Evolutionary conservation across 2,888 invertebrate genomes (phyloP).

Genomic region (Aphodius sticticus): DNA sequence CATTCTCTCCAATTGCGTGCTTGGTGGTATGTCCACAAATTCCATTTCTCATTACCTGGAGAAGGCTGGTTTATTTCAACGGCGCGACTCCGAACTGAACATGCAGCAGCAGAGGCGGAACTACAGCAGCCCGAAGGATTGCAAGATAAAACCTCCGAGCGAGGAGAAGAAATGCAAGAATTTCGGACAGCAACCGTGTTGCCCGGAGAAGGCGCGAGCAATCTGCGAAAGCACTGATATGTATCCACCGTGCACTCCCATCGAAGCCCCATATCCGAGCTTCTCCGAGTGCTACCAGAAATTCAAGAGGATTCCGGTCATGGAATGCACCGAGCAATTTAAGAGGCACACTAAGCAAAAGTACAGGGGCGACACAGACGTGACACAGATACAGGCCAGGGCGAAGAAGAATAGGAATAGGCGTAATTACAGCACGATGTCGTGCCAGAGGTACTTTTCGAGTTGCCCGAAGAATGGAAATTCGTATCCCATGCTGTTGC

Average conservation of each 20-base stretch:
- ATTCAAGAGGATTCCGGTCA: slow-evolving; percentile 36
- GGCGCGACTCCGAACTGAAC: background rate
- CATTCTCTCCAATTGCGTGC: background rate
- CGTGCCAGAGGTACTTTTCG: slow-evolving; percentile 21
- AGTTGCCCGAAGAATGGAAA: slow-evolving; percentile 18
- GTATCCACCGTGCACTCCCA: slow-evolving; percentile 33
- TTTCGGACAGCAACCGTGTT: slow-evolving; percentile 27
- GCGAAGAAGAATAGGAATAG: slow-evolving; percentile 18
- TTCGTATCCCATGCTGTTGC: slow-evolving; percentile 22
- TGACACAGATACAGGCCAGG: background rate
- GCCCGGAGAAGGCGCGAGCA: slow-evolving; percentile 33
- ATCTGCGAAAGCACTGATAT: slow-evolving; percentile 23
- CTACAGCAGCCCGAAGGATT: slow-evolving; percentile 6
- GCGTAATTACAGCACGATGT: slow-evolving; percentile 18
- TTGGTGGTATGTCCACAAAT: background rate
- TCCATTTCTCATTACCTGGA: background rate
- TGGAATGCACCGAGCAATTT: slow-evolving; percentile 36
- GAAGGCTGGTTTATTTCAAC: background rate
- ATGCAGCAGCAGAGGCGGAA: background rate
- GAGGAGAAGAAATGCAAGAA: slow-evolving; percentile 25
- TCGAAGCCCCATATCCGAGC: slow-evolving; percentile 40
- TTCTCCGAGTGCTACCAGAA: slow-evolving; percentile 41
- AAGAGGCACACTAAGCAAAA: slow-evolving; percentile 17
- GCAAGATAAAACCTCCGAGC: background rate
- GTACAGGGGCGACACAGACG: background rate